These are phyloP conservation scores for Andrena haemorrhoa DNA, from an alignment of 2,888 invertebrate species.

Conservation along the genomic window DNA sequence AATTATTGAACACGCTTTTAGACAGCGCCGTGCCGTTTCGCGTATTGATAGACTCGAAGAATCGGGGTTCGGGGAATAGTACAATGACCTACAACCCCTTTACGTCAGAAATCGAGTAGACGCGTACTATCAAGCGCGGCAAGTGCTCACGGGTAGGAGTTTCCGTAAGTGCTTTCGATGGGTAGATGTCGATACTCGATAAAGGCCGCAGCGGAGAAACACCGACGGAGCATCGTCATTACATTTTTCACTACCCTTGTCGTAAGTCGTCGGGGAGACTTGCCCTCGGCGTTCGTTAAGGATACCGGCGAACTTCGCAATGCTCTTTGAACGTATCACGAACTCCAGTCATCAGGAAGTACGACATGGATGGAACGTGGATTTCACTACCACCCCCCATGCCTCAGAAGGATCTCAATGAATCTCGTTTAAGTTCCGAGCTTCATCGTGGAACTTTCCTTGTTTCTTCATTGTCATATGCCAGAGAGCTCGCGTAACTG, in stretches of 20 bases:
- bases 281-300: slow-evolving; percentile 55
- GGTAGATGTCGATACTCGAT: slow-evolving; percentile 46
- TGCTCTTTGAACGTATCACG: slow-evolving; percentile 47
- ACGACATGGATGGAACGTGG: slow-evolving; percentile 23
- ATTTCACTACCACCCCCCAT: slow-evolving; percentile 22
- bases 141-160: slow-evolving; percentile 16
- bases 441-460: not conserved
- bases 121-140: slow-evolving; percentile 32
- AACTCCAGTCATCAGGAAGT: slow-evolving; percentile 17
- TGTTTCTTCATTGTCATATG: not conserved
- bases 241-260: slow-evolving; percentile 45
- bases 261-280: slow-evolving; percentile 39
- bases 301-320: slow-evolving; percentile 43
- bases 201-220: slow-evolving; percentile 13
- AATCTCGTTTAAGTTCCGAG: slow-evolving; percentile 24
- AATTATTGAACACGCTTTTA: not conserved
- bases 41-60: slow-evolving; percentile 3
- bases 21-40: not conserved
- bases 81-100: slow-evolving; percentile 42
- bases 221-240: slow-evolving; percentile 37
- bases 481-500: not conserved
- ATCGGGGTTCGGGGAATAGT: slow-evolving; percentile 5
- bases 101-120: slow-evolving; percentile 42
- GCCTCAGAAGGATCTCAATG: slow-evolving; percentile 22
- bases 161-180: slow-evolving; percentile 42